These are phyloP conservation scores for Sipha maydis DNA, from an alignment of 2,888 invertebrate species.

Conservation along the genomic window DNA sequence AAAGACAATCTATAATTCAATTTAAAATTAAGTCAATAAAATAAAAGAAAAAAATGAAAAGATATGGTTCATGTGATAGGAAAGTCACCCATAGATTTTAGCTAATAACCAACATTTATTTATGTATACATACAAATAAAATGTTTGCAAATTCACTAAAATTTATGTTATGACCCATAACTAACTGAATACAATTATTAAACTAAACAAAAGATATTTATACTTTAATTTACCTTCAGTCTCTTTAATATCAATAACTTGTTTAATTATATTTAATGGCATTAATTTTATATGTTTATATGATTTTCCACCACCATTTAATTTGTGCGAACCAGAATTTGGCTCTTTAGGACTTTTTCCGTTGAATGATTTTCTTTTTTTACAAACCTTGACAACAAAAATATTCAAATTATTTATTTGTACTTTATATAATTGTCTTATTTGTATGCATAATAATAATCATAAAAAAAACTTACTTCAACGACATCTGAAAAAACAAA, in stretches of 20 bases:
- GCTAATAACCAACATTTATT: too few relatives aligned
- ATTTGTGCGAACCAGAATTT: constrained; percentile 68
- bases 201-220: too few relatives aligned
- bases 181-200: too few relatives aligned
- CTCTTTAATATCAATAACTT: constrained; percentile 90
- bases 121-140: too few relatives aligned
- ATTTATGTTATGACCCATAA: too few relatives aligned
- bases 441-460: constrained; percentile 24
- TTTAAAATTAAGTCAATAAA: background rate
- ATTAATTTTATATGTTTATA: constrained; percentile 92
- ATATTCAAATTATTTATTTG: constrained; percentile 56
- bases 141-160: too few relatives aligned
- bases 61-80: too few relatives aligned
- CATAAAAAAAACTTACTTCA: constrained; percentile 75
- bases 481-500: constrained; percentile 95
- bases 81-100: too few relatives aligned
- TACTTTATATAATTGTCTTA: constrained; percentile 1
- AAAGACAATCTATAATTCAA: background rate
- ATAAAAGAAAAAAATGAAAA: background rate
- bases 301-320: constrained; percentile 78
- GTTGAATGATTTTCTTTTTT: constrained; percentile 79
- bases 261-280: constrained; percentile 87
- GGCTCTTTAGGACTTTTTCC: constrained; percentile 77
- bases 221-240: constrained; percentile 74
- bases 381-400: constrained; percentile 68